Percentiles rank a stretch among this genome's conserved stretches.
These are phyloP conservation scores for Rhamphomyia laevipes DNA, from an alignment of 2,888 invertebrate genomes.

Conservation along the genomic window DNA sequence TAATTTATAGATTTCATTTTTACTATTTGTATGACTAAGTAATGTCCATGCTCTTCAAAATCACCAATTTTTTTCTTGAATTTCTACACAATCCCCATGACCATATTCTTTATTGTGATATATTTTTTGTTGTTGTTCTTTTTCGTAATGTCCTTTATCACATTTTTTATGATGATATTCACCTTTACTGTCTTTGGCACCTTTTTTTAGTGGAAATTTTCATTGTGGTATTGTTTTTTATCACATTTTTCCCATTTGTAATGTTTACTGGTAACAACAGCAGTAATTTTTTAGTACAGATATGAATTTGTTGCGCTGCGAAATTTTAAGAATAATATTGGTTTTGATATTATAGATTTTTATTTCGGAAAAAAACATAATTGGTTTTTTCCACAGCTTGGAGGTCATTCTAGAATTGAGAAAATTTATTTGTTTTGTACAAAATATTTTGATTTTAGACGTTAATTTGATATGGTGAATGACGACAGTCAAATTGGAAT, in stretches of 20 bases:
- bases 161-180: slow-evolving; percentile 54
- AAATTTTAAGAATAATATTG: too few relatives aligned
- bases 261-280: slow-evolving; percentile 27
- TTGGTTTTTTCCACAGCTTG: too few relatives aligned
- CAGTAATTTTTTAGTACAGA: slow-evolving; percentile 19
- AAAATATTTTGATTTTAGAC: too few relatives aligned
- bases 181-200: slow-evolving; percentile 55
- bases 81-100: slow-evolving; percentile 35
- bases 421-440: too few relatives aligned
- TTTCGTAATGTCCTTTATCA: slow-evolving; percentile 62
- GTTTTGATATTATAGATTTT: too few relatives aligned
- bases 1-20: slow-evolving; percentile 72
- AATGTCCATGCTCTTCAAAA: slow-evolving; percentile 48
- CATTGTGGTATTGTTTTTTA: slow-evolving; percentile 53
- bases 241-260: slow-evolving; percentile 41
- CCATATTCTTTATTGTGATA: slow-evolving; percentile 40
- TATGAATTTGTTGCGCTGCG: too few relatives aligned
- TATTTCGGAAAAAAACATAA: too few relatives aligned
- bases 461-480: too few relatives aligned
- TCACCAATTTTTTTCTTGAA: slow-evolving; percentile 40
- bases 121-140: slow-evolving; percentile 41
- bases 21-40: slow-evolving; percentile 69
- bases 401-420: too few relatives aligned
- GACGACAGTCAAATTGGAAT: too few relatives aligned
- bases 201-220: slow-evolving; percentile 49